Base-by-base conservation (phyloP, 2,113 vertebrate species). In the Smithornis capensis region DNA sequence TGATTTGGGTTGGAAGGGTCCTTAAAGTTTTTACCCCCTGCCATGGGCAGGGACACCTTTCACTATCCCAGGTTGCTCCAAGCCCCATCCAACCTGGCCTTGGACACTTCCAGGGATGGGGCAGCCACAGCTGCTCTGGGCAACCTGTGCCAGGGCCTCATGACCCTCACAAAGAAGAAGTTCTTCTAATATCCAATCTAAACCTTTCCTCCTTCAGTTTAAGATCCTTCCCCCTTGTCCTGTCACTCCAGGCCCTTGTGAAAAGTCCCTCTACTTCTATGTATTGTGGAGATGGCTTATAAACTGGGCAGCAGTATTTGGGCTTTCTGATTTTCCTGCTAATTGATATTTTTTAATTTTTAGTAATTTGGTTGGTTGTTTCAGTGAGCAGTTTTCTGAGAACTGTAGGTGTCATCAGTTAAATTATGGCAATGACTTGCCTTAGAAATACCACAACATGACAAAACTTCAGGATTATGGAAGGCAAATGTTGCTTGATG, bases 51-150 rank as follows among this genome's bases (percentile, higher is more conserved):
- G 49, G 49, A 16, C 31, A 37, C 12, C 17, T 70, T 28, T 27
- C 56, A 37, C 31, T 33, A 0, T 0, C 0, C 12, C 49, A 77
- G 22, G 0, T 2, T 70, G 25, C 4, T 76, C 35, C 40, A n/a
- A 62, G 19, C n/a, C 49, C 29, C 0, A 1, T 69, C 21, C 40
- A 55, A 0, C 55, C 49, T 49, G 25, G 10, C 22, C 22, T 49
- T 3, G 31, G 12, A 28, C 49, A 49, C 5, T 56, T 2, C 12
- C 31, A 83, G 87, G 10, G 40, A 49, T 16, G 23, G 47, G 14
- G 31, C 55, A 69, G 21, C n/a, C 40, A 35, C 47, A 62, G 25
- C 31, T 77, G 1, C 63, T 63, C 25, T 83, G 79, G 25, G 14
- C 27, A 69, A 0, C 45, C 38, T 76, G 31, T 62, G 21, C 49